Base-by-base conservation (phyloP, 2,797 vertebrate species). In the Luscinia luscinia region DNA sequence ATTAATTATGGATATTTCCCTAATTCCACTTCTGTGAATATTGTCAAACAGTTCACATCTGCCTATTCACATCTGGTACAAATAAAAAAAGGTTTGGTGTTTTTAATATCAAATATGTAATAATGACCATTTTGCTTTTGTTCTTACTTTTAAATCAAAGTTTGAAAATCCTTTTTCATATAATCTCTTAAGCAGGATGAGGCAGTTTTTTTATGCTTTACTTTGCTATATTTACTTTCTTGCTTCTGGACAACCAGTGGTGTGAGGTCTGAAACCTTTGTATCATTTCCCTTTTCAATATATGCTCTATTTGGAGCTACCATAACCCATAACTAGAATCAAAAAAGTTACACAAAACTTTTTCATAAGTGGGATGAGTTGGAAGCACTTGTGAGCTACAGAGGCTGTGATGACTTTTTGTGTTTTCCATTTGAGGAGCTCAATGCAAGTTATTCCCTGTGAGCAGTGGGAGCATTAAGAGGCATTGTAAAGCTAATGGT, bases 141-240 rank as follows among this genome's bases (percentile, higher is more conserved):
- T 93, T 94, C 82, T 91, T 96, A 81, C 94, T 97, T 97, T 94
- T 49, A 92, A 94, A 87, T 96, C 91, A 79, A 74, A 69, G 54
- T 94, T 94, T 41, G 75, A 82, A 96, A 98, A 96, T 96, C 86
- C 94, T 67, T 86, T 96, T 82, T n/a, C 57, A 51, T 61, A 57
- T 52, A 91, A 94, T 91, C 90, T 93, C 90, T 84, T 95, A 96
- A 96, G 45, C 94, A 85, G 95, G 97, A 97, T 84, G 84, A 95
- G 67, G 62, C 24, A 92, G 84, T 34, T 96, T 82, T 96, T 95
- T 92, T 32, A 19, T 92, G 79, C 12, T 93, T 95, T 88, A n/a
- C 27, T 90, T n/a, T 63, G 75, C 74, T 88, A 1, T 63, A 81
- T 91, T 63, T 93, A 63, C 52, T 91, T 95, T 81, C 72, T 90